phyloP scores from a whole-genome alignment of 2,113 vertebrate species.

The Rhea americana region DNA sequence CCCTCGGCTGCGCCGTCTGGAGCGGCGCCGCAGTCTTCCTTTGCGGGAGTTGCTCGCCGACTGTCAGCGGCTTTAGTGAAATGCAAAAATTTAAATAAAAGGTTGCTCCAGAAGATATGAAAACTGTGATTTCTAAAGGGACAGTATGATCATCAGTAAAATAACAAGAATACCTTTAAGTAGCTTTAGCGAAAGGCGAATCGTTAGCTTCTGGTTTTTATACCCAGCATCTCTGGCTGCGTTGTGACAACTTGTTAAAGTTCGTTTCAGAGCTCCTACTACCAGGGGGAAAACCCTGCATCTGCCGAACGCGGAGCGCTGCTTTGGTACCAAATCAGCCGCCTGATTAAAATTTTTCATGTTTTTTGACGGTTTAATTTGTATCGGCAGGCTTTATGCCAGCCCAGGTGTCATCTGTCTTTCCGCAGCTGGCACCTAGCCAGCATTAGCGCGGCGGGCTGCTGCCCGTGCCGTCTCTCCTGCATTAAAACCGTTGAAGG shows the following conservation, averaged over 20 bases:
- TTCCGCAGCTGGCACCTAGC: not conserved
- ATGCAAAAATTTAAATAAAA: not conserved
- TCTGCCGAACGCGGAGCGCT: rapidly evolving
- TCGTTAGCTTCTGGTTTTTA: not conserved
- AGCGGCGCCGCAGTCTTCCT: not conserved
- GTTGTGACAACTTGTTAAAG: rapidly evolving
- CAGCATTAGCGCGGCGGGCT: not conserved
- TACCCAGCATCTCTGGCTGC: rapidly evolving
- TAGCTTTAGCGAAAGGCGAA: not conserved
- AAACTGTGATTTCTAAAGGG: not conserved
- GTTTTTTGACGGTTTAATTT: not conserved
- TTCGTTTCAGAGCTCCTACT: not conserved
- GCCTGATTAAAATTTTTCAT: not conserved
- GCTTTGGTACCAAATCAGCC: not conserved
- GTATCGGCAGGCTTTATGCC: not conserved
- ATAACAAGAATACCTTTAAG: not conserved
- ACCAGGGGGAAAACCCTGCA: rapidly evolving
- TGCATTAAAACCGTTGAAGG: not conserved
- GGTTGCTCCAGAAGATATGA: not conserved
- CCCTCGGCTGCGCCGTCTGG: rapidly evolving
- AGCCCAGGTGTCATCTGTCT: not conserved
- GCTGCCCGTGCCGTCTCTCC: not conserved
- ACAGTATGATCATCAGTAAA: not conserved
- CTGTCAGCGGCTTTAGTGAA: not conserved
- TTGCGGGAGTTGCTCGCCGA: not conserved